Evolutionary conservation across 2,797 vertebrate genomes (phyloP).

Genomic region (Sebastolobus altivelis): DNA sequence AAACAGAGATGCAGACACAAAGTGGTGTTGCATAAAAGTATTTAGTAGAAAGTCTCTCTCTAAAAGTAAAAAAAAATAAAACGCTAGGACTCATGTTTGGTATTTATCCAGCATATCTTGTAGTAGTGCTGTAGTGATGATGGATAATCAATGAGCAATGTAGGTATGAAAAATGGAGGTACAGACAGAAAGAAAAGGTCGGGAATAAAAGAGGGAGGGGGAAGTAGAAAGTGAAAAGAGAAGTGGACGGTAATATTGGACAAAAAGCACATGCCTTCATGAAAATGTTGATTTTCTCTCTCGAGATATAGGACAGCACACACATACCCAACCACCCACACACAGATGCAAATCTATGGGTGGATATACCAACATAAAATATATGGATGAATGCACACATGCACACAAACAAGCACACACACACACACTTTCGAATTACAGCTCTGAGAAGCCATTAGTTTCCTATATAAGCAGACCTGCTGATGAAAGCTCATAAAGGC

Average conservation of each 20-base stretch:
- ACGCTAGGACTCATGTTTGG: slow-evolving; percentile 17
- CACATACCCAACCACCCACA: slow-evolving; percentile 5
- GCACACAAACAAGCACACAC: slow-evolving; percentile 53
- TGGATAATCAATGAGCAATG: slow-evolving; percentile 60
- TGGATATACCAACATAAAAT: slow-evolving; percentile 69
- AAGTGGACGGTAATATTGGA: slow-evolving; percentile 50
- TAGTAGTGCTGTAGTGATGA: slow-evolving; percentile 39
- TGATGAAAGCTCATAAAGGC: slow-evolving; percentile 84
- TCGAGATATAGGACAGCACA: slow-evolving; percentile 36
- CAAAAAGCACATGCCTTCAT: slow-evolving; percentile 60
- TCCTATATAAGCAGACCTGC: slow-evolving; percentile 79
- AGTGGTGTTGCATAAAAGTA: background rate
- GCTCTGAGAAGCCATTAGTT: slow-evolving; percentile 78
- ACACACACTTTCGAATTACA: slow-evolving; percentile 64
- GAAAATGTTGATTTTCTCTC: slow-evolving; percentile 66
- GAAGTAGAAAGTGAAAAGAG: slow-evolving; percentile 28
- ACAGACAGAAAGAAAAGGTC: slow-evolving; percentile 6
- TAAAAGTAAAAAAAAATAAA: background rate
- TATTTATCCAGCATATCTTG: slow-evolving; percentile 38
- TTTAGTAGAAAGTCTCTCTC: slow-evolving; percentile 5
- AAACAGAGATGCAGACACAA: background rate
- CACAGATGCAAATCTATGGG: slow-evolving; percentile 48
- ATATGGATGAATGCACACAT: slow-evolving; percentile 68
- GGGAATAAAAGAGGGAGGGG: slow-evolving; percentile 1
- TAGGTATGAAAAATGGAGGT: slow-evolving; percentile 52